Evolutionary conservation across 1,140 invertebrate species (phyloP), one percentile per base, ranked within the genome.

Genomic region (Andrena cerasifolii): DNA sequence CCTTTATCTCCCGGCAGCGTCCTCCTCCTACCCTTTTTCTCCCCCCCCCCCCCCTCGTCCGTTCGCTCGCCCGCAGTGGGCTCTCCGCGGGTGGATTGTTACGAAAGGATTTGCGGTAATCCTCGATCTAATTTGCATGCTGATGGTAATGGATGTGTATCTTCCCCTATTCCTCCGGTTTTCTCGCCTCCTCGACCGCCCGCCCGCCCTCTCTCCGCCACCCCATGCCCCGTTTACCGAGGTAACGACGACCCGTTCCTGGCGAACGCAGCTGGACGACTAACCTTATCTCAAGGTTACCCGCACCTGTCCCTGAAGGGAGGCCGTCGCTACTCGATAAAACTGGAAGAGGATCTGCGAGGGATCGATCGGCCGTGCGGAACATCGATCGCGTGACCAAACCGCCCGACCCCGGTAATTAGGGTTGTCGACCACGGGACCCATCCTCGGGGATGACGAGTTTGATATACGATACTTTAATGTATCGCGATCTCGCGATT

Each of bases 31-130:
- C 54, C 83, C 84, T 86, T 77, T 86, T 85, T 85, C 84, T 86
- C 75, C 76, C 73, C 78, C 78, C 78, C 80, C 26, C 31, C 80
- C 43, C 66, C 78, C n/a, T n/a, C n/a, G n/a, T n/a, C n/a, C n/a
- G n/a, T n/a, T n/a, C 71, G 66, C 65, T 71, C 66, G 49, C 31
- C 58, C 54, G 14, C 58, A 31, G 65, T 21, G 82, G 72, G 33
- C 56, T 70, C 66, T 79, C 82, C 78, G 76, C 74, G 58, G 75
- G 80, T 75, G 88, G 86, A 91, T 90, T 91, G 89, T 91, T 91
- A 92, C 90, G 90, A 91, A 91, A 92, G 90, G 91, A 91, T 91
- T 92, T 91, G 89, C 89, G 88, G 89, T 92, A 91, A 92, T 92
- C 91, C 89, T 87, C 88, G 89, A 90, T 91, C 90, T 91, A 91